Evolutionary conservation across 2,888 invertebrate genomes (phyloP).

Genomic region (Falcaria lacertinaria): DNA sequence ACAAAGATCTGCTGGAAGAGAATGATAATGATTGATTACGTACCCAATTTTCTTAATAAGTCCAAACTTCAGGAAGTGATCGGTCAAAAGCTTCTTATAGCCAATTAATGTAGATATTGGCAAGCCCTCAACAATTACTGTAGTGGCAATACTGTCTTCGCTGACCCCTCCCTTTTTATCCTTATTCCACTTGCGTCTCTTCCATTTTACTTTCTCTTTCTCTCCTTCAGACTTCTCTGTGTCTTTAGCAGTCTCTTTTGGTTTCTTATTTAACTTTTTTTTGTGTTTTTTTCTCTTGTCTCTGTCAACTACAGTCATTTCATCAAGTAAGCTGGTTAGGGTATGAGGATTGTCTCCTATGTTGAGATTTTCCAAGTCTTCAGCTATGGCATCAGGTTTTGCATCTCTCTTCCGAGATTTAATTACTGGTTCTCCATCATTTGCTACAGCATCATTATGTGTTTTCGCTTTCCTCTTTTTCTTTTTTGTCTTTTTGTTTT

Average conservation of each 20-base stretch:
- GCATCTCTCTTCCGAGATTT: conserved; percentile 41
- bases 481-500: conserved; percentile 37
- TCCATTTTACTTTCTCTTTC: conserved; percentile 58
- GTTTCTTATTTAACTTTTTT: conserved; percentile 34
- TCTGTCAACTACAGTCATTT: conserved; percentile 64
- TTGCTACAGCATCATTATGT: conserved; percentile 14
- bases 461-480: conserved; percentile 34
- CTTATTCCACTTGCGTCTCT: conserved; percentile 63
- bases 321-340: conserved; percentile 53
- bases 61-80: conserved; percentile 56
- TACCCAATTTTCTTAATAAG: conserved; percentile 57
- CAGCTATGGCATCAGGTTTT: conserved; percentile 47
- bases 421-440: conserved; percentile 37
- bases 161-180: conserved; percentile 41
- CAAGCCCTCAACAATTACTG: conserved; percentile 56
- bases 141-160: conserved; percentile 24
- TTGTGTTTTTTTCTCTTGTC: conserved; percentile 45
- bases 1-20: background rate
- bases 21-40: too few species aligned
- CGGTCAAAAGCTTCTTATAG: conserved; percentile 49
- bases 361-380: conserved; percentile 54
- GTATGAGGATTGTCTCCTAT: conserved; percentile 66
- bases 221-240: conserved; percentile 28
- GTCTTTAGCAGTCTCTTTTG: conserved; percentile 15
- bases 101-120: conserved; percentile 48